These are phyloP conservation scores for Benthosema pterotum DNA, from an alignment of 2,797 vertebrate species.

Conservation along the genomic window DNA sequence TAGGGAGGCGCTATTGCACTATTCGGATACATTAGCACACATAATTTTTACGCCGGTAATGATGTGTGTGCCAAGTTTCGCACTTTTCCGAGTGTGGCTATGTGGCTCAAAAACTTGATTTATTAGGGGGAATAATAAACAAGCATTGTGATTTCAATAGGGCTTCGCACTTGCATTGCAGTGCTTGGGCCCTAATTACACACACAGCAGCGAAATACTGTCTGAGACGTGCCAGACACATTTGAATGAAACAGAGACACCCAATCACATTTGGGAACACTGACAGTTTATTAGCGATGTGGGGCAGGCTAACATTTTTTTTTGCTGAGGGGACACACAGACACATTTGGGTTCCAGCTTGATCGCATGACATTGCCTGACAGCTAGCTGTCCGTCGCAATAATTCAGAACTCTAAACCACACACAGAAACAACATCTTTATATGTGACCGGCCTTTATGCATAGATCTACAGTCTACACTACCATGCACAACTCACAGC, in stretches of 20 bases:
- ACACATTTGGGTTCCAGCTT: slow-evolving; percentile 56
- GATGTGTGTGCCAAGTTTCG: no score
- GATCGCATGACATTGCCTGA: slow-evolving; percentile 51
- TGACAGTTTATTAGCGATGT: slow-evolving; percentile 50
- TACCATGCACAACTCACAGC: slow-evolving; percentile 36
- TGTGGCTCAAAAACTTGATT: no score
- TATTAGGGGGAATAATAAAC: no score
- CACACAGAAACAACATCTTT: slow-evolving; percentile 18
- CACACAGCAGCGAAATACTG: slow-evolving; percentile 2
- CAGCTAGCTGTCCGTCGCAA: slow-evolving; percentile 72
- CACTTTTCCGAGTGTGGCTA: no score
- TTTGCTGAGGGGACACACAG: slow-evolving; percentile 58
- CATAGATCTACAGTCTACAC: no score
- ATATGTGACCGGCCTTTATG: slow-evolving; percentile 29
- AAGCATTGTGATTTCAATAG: no score
- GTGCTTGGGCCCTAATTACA: no score
- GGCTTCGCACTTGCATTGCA: no score
- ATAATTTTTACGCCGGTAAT: no score
- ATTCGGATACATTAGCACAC: no score
- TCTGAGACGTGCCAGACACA: slow-evolving; percentile 17
- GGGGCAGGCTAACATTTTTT: slow-evolving; percentile 33
- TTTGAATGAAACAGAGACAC: slow-evolving; percentile 21
- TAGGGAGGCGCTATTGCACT: no score
- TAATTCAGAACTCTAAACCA: slow-evolving; percentile 60
- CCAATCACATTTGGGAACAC: slow-evolving; percentile 20